Base-by-base conservation (phyloP, 2,888 invertebrate genomes). In the Patella ulyssiponensis region DNA sequence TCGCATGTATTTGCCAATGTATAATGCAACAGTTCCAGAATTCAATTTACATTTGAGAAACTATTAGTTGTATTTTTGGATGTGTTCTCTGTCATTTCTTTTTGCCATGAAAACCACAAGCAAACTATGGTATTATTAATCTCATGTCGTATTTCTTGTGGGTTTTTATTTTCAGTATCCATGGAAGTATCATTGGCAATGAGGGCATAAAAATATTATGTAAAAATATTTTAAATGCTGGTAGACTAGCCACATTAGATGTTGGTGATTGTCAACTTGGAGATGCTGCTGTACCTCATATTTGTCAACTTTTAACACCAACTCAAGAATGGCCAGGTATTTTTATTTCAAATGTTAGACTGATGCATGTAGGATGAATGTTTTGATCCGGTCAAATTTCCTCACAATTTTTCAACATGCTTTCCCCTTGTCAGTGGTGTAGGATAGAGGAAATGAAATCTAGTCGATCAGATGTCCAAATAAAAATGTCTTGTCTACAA, bases 241-340 rank as follows among this genome's bases (percentile, higher is more conserved):
- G 88, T 9, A 77, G 83, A 20, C 84, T 90, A 64, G 79, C 83
- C 12, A 83, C 85, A n/a, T 83, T 90, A 15, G 90, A 90, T 79
- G 77, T 90, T 44, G 87, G 90, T 33, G 90, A 90, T 79, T 88
- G 89, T 82, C 77, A 84, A 27, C 76, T 90, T 20, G 86, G 86
- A 9, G 90, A 90, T 78, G 79, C 82, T 14, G 86, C 86, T 14
- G 75, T 90, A 17, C 83, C 85, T 54, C 73, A 82, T 3, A 78
- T 89, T 9, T 82, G 85, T 78, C 80, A 82, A 44, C 77, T 90
- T 27, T 79, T 89, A 69, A 82, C 85, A 33, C 83, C 84, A 44
- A 80, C 82, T 64, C 84, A 82, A 5, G 85, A 82, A 72, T 84
- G 86, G 75, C 83, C 85, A 79, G 88, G 89, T 88, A 73, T 56